These are phyloP conservation scores for Crocallis elinguaria DNA, from an alignment of 2,888 invertebrate species.

Conservation along the genomic window DNA sequence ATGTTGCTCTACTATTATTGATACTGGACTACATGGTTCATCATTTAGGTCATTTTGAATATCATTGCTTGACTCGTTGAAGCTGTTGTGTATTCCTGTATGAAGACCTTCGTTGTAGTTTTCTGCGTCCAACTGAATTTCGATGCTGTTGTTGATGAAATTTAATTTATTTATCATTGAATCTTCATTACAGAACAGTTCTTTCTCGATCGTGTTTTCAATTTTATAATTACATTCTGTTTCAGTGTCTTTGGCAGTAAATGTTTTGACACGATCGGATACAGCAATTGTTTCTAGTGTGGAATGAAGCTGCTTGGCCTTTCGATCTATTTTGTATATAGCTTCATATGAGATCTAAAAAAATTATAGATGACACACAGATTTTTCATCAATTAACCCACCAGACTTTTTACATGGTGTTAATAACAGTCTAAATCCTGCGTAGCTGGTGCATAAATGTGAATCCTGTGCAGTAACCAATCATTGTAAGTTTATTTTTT, in stretches of 20 bases:
- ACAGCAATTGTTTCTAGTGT: constrained; percentile 43
- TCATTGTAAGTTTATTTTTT: no score
- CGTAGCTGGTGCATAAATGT: no score
- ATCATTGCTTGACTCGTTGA: neutral
- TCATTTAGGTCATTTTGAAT: neutral
- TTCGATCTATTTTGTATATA: constrained; percentile 57
- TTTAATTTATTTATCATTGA: constrained; percentile 12
- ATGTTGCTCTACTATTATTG: constrained; percentile 6
- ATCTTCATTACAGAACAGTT: constrained; percentile 22
- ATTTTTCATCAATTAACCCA: no score
- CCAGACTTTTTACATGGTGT: no score
- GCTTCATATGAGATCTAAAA: constrained; percentile 59
- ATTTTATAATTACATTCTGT: constrained; percentile 25
- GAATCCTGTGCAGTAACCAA: no score
- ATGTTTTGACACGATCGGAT: constrained; percentile 48
- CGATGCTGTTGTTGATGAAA: neutral
- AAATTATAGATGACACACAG: no score
- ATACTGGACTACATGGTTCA: constrained; percentile 5
- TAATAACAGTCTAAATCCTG: no score
- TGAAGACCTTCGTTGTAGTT: neutral
- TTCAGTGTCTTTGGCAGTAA: constrained; percentile 30
- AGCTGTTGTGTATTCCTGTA: neutral
- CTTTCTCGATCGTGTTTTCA: constrained; percentile 23
- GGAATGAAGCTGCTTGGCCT: constrained; percentile 47
- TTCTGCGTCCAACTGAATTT: neutral